These are phyloP conservation scores for Poecile atricapillus DNA, from an alignment of 2,113 vertebrate genomes.

Conservation along the genomic window DNA sequence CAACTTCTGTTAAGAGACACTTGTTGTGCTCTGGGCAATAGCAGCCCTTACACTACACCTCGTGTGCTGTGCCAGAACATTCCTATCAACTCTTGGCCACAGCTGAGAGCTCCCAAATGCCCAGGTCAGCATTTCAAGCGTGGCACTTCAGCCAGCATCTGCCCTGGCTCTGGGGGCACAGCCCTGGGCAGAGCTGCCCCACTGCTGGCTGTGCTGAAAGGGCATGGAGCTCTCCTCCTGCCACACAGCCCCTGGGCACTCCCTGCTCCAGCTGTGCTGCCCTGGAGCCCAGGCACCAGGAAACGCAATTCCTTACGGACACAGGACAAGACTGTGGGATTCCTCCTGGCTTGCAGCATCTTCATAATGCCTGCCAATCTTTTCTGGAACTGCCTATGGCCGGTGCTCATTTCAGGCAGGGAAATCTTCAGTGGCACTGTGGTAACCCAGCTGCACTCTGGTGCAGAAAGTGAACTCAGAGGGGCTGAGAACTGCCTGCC, in stretches of 20 bases:
- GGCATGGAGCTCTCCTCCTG: not conserved
- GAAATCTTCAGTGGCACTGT: not conserved
- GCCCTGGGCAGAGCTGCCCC: not conserved
- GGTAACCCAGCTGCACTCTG: not conserved
- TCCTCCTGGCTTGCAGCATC: not conserved
- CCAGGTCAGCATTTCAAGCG: not conserved
- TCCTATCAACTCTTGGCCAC: not conserved
- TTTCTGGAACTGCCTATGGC: not conserved
- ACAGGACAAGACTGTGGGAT: not conserved
- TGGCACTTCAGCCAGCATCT: not conserved
- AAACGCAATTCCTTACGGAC: not conserved
- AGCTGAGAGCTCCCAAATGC: not conserved
- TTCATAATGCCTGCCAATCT: not conserved
- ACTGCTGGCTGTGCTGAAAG: not conserved
- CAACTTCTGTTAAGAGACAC: constrained; percentile 7
- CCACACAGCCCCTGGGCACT: not conserved
- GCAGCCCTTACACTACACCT: not conserved
- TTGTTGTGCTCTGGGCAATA: not conserved
- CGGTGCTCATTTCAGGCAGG: not conserved
- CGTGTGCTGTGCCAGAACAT: not conserved
- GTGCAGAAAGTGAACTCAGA: not conserved
- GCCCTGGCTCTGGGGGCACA: not conserved
- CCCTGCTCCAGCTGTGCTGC: not conserved
- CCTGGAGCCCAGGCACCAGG: not conserved
- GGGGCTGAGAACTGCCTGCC: not conserved